Evolutionary conservation across 2,888 invertebrate species (phyloP).

Genomic region (Cephus runcator): DNA sequence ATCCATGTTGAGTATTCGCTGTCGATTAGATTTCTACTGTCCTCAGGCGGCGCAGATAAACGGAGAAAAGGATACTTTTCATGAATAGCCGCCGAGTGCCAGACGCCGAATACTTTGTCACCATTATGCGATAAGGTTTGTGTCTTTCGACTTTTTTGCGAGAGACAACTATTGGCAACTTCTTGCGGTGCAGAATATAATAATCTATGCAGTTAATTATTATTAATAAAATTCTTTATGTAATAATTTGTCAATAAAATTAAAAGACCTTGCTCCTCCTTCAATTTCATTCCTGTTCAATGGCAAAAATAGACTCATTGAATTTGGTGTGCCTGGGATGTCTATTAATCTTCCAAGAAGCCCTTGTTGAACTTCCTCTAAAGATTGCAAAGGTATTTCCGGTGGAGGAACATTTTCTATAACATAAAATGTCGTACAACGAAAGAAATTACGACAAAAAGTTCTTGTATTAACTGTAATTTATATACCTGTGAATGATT

Average conservation of each 20-base stretch:
- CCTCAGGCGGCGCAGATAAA: background rate
- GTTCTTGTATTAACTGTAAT: background rate
- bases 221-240: background rate
- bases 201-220: background rate
- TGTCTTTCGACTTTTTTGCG: background rate
- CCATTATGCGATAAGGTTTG: background rate
- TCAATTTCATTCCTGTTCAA: background rate
- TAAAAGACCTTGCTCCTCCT: background rate
- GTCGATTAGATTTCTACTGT: background rate
- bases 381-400: background rate
- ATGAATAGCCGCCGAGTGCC: background rate
- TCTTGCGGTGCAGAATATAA: background rate
- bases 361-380: background rate
- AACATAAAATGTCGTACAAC: background rate
- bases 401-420: background rate
- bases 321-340: background rate
- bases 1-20: background rate
- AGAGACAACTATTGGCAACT: background rate
- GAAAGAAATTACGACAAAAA: background rate
- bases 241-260: background rate
- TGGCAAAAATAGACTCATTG: constrained; percentile 1
- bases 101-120: background rate
- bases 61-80: background rate
- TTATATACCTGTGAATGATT: background rate
- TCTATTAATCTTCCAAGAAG: constrained; percentile 1